These are phyloP conservation scores for Rotaria macrura DNA, from an alignment of 2,888 invertebrate species.

Conservation along the genomic window DNA sequence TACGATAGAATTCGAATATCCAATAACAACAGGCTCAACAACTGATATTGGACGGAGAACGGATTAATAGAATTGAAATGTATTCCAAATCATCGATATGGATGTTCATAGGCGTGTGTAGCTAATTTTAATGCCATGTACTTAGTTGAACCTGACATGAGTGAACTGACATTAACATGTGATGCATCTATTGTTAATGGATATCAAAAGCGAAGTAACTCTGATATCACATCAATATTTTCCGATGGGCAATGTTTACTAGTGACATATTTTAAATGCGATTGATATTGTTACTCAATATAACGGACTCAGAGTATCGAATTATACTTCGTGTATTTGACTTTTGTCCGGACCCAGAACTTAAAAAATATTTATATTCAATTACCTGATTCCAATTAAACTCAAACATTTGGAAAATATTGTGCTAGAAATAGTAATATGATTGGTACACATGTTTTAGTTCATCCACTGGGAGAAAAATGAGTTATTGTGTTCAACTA, in stretches of 20 bases:
- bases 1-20: background rate
- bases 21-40: background rate
- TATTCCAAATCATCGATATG: background rate
- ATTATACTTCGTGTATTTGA: background rate
- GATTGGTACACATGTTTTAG: background rate
- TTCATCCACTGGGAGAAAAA: background rate
- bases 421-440: background rate
- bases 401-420: background rate
- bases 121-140: background rate
- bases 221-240: background rate
- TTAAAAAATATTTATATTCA: background rate
- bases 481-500: background rate
- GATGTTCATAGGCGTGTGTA: background rate
- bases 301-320: background rate
- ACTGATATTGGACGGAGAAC: background rate
- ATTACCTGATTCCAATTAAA: background rate
- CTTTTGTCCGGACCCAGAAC: background rate
- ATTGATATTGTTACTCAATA: background rate
- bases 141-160: background rate
- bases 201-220: background rate
- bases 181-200: background rate
- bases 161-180: background rate
- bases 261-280: background rate
- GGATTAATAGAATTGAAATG: background rate
- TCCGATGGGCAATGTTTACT: background rate